Evolutionary conservation across 2,888 invertebrate genomes (phyloP).

Genomic region (Blomia tropicalis): DNA sequence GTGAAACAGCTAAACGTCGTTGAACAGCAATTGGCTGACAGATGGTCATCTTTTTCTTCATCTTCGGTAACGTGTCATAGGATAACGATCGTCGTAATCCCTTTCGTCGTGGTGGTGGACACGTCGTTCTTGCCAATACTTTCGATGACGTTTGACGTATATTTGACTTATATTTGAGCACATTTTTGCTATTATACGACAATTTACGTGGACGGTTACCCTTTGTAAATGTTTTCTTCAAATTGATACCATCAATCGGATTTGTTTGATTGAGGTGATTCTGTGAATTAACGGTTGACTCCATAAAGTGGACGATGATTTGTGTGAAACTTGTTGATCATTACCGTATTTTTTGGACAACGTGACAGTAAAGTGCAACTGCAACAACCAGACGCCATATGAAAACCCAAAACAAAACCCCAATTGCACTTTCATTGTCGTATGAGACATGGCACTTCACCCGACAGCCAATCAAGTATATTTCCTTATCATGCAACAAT

Average conservation of each 20-base stretch:
- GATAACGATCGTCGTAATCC: slow-evolving; percentile 4
- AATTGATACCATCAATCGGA: too few species aligned
- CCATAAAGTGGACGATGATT: too few species aligned
- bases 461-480: background rate
- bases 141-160: background rate
- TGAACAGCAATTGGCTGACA: slow-evolving; percentile 21
- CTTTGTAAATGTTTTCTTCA: background rate
- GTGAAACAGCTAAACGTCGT: slow-evolving; percentile 17
- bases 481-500: background rate
- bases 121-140: too few species aligned
- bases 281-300: too few species aligned
- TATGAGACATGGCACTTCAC: too few species aligned
- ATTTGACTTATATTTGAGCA: background rate
- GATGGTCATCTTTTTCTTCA: slow-evolving; percentile 11
- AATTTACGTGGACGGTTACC: background rate
- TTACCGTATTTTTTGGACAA: too few species aligned
- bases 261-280: too few species aligned
- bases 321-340: too few species aligned
- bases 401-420: too few species aligned
- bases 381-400: too few species aligned
- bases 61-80: slow-evolving; percentile 8
- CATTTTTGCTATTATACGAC: background rate
- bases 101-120: background rate
- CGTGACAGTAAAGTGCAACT: too few species aligned
- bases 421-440: too few species aligned